Base-by-base conservation (phyloP, 1,140 invertebrate genomes). In the Wasmannia auropunctata region DNA sequence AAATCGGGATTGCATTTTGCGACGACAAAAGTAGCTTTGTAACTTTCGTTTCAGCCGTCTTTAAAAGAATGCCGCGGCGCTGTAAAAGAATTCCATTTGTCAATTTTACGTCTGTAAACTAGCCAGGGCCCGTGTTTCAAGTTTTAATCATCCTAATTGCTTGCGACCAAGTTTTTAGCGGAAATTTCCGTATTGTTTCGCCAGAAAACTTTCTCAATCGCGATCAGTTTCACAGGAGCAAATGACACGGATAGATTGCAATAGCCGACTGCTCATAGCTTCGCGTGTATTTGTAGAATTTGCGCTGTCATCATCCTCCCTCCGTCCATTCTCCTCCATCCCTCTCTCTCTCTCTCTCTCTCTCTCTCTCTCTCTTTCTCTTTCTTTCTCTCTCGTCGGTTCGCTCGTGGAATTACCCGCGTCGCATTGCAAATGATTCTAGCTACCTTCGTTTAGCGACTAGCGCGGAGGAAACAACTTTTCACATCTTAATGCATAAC, bases 401-500 rank as follows among this genome's bases (percentile, higher is more conserved):
- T 25, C 43, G 40, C 60, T 54, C 62, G 34, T 69, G 63, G 46
- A 69, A 80, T 80, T 80, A 80, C 77, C 77, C 22, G 63, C 46
- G 46, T 80, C 77, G 77, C 77, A 80, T 80, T 80, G 77, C 77
- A 80, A 80, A 80, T 80, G 77, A 80, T 80, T 69, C 77, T 37
- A 54, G 63, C 62, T 80, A 22, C 31, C 77, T 80, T 69, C 77
- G 77, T 80, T 80, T 80, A 80, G 77, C 76, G 62, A 80, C 77
- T 69, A 80, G 46, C 62, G 43, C 62, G 43, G 77, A 69, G 77
- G 77, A 80, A 80, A 80, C 77, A 80, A 80, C 77, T 80, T 80
- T 80, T 80, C 77, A 80, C 77, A 80, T 80, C 77, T 80, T 80
- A 80, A 80, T 80, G 77, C 77, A 80, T 69, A 80, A 63, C 77